Evolutionary conservation across 2,888 invertebrate species (phyloP).

Genomic region (Orchestes rusci): DNA sequence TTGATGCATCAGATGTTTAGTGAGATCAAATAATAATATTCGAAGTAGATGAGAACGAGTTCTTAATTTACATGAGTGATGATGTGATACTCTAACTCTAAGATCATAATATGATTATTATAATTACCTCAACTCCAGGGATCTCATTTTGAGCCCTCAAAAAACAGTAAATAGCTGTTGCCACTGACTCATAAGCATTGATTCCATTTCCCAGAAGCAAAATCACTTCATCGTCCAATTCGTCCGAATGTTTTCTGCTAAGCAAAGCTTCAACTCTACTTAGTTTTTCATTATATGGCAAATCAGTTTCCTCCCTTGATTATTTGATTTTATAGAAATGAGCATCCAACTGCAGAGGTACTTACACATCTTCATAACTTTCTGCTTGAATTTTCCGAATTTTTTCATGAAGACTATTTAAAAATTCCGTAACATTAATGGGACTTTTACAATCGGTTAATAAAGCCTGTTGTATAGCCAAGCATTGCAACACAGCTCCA

Average conservation of each 20-base stretch:
- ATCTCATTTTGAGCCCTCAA: conserved; percentile 48
- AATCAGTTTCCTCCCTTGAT: conserved; percentile 20
- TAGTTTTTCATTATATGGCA: conserved; percentile 51
- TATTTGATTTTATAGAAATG: neutral
- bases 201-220: conserved; percentile 49
- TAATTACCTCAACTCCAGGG: conserved; percentile 45
- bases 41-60: too few species aligned
- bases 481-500: conserved; percentile 52
- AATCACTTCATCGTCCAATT: conserved; percentile 47
- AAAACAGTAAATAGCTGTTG: conserved; percentile 66
- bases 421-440: conserved; percentile 47
- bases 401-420: conserved; percentile 47
- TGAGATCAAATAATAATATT: too few species aligned
- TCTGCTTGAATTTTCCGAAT: conserved; percentile 46
- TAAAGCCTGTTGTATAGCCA: conserved; percentile 53
- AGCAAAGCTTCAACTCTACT: conserved; percentile 48
- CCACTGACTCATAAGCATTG: conserved; percentile 61
- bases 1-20: too few species aligned
- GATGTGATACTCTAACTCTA: too few species aligned
- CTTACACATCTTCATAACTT: conserved; percentile 39
- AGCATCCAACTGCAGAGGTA: neutral
- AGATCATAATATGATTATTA: too few species aligned
- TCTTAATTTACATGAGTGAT: too few species aligned
- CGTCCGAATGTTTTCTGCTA: conserved; percentile 38
- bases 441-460: conserved; percentile 40